Conservation (phyloP, 2,888 invertebrate species). For the Patella caerulea region DNA sequence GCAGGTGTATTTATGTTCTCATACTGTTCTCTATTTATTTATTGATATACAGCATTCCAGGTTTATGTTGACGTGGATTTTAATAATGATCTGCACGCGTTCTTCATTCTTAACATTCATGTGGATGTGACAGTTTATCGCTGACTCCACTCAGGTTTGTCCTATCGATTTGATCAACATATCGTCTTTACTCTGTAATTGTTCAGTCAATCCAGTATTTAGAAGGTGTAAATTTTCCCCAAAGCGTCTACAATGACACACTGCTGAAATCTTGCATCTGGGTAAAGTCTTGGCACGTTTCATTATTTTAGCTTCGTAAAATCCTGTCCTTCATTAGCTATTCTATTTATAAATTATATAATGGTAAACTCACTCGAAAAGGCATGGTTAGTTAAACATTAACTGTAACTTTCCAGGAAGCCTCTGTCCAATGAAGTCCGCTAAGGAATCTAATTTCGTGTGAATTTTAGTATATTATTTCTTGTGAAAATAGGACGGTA, state of each 20-base stretch:
- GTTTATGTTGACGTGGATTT: slow-evolving; percentile 4
- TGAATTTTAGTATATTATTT: too few relatives aligned
- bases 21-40: background rate
- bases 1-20: background rate
- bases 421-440: too few relatives aligned
- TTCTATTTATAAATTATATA: too few relatives aligned
- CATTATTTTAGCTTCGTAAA: too few relatives aligned
- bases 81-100: slow-evolving; percentile 13
- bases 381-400: too few relatives aligned
- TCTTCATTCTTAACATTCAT: slow-evolving; percentile 9
- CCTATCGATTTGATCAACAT: slow-evolving; percentile 3
- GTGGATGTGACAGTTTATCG: background rate
- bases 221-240: background rate
- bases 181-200: slow-evolving; percentile 3
- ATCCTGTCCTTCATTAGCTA: too few relatives aligned
- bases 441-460: too few relatives aligned
- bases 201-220: background rate
- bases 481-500: too few relatives aligned
- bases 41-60: slow-evolving; percentile 4
- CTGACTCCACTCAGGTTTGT: background rate
- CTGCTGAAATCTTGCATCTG: too few relatives aligned
- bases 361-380: too few relatives aligned
- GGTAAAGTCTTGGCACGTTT: too few relatives aligned
- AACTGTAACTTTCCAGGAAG: too few relatives aligned
- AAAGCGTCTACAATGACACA: background rate